These are phyloP conservation scores for Andrena marginata DNA, from an alignment of 2,888 invertebrate species.

Conservation along the genomic window DNA sequence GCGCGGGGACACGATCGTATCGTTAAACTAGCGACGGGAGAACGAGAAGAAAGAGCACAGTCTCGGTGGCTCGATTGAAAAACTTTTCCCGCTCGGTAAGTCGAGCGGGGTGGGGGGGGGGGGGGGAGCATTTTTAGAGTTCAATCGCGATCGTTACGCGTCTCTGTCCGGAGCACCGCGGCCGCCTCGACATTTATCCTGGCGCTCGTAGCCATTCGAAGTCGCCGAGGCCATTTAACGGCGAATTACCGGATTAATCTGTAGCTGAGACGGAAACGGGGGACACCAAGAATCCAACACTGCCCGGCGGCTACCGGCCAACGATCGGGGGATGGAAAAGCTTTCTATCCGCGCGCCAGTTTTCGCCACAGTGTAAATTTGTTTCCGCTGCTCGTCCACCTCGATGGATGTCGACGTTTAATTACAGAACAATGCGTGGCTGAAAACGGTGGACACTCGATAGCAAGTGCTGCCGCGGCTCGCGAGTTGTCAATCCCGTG, in stretches of 20 bases:
- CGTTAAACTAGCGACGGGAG: constrained; percentile 29
- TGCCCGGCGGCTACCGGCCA: not conserved
- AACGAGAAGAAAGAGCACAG: constrained; percentile 25
- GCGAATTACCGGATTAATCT: constrained; percentile 37
- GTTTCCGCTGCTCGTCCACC: constrained; percentile 18
- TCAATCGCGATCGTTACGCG: constrained; percentile 34
- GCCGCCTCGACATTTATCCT: constrained; percentile 38
- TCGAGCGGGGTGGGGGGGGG: constrained; percentile 33
- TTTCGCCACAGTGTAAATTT: not conserved
- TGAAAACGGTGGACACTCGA: not conserved
- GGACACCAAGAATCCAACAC: not conserved
- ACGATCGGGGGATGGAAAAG: not conserved
- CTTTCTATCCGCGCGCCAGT: not conserved
- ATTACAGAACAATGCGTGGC: constrained; percentile 34
- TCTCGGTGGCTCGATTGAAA: constrained; percentile 46
- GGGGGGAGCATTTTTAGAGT: not conserved
- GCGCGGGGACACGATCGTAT: constrained; percentile 42
- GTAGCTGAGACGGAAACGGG: constrained; percentile 1
- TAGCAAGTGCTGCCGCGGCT: constrained; percentile 2
- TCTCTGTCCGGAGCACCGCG: constrained; percentile 17
- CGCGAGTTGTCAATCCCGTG: constrained; percentile 14
- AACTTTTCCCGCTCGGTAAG: constrained; percentile 54
- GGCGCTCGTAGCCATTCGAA: constrained; percentile 2
- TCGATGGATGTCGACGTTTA: constrained; percentile 39
- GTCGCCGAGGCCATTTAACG: constrained; percentile 15